Evolutionary conservation across 2,113 vertebrate genomes (phyloP), one percentile per base, ranked within the genome.

Genomic region (Chaetops frenatus): DNA sequence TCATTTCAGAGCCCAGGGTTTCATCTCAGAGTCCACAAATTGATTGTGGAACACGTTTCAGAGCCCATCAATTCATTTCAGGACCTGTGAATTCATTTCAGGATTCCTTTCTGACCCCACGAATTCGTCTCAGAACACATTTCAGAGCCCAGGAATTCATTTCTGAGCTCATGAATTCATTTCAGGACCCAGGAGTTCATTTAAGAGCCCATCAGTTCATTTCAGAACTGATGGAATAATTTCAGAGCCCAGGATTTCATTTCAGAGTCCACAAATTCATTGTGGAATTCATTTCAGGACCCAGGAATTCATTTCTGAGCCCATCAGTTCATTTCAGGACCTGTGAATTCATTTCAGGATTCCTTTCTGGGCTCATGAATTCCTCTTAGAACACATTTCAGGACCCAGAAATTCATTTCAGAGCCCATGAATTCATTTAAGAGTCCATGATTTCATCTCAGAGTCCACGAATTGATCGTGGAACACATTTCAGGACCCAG

Each of bases 251-350:
- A 4, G 7, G 14, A 33, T 33, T 44, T 48, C 12, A 25, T 25
- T 14, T 25, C 48, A 50, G 48, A 8, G 2, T 16, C 42, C 42
- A 44, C 15, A 38, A 38, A 38, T 38, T 11, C 38, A 38, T n/a
- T n/a, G n/a, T n/a, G n/a, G 1, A 24, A 45, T 45, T 19, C 31
- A 25, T n/a, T 5, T 9, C 19, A 16, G n/a, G 12, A 3, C 19
- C 23, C 23, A 12, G 5, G 6, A n/a, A 54, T 27, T 45, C 1
- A 14, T 48, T 1, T 11, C 35, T 28, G 29, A 6, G 0, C 35
- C 19, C 18, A 6, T 0, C 2, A n/a, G 51, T 48, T 47, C 7
- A 24, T 76, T 3, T 29, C 71, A 36, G 42, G 3, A 0, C 17
- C 22, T 35, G 20, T 0, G 2, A 35, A 51, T 48, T 48, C 7